Evolutionary conservation across 2,888 invertebrate genomes (phyloP).

Genomic region (Euphydryas editha): DNA sequence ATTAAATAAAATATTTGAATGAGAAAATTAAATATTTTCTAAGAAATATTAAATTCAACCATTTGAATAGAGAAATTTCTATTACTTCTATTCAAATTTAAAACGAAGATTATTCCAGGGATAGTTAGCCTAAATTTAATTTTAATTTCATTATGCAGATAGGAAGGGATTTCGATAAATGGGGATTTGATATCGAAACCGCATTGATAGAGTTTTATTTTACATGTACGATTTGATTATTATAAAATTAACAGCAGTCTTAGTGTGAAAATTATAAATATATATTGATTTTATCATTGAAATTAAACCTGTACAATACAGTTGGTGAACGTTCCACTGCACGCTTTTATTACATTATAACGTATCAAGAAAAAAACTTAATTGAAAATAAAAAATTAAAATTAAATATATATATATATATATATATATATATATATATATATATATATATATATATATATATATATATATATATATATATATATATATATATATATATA

Average conservation of each 20-base stretch:
- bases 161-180: conserved; percentile 15
- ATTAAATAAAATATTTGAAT: not conserved
- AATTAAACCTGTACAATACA: too few species aligned
- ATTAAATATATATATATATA: too few species aligned
- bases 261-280: not conserved
- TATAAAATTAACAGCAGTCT: not conserved
- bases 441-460: too few species aligned
- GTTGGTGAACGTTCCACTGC: too few species aligned
- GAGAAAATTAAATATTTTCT: not conserved
- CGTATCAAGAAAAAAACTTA: too few species aligned
- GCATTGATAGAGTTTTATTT: not conserved
- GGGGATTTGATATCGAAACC: conserved; percentile 3
- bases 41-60: not conserved
- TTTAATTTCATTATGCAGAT: conserved; percentile 17
- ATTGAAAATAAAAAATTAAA: too few species aligned
- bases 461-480: too few species aligned
- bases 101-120: not conserved
- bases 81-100: not conserved
- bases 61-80: not conserved
- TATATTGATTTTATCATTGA: too few species aligned
- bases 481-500: too few species aligned
- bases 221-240: not conserved
- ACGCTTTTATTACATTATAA: too few species aligned
- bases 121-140: conserved; percentile 16
- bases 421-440: too few species aligned